Percentiles rank a stretch among this genome's conserved stretches.
phyloP scores from a whole-genome alignment of 2,113 vertebrate genomes.

The Scopus umbretta region DNA sequence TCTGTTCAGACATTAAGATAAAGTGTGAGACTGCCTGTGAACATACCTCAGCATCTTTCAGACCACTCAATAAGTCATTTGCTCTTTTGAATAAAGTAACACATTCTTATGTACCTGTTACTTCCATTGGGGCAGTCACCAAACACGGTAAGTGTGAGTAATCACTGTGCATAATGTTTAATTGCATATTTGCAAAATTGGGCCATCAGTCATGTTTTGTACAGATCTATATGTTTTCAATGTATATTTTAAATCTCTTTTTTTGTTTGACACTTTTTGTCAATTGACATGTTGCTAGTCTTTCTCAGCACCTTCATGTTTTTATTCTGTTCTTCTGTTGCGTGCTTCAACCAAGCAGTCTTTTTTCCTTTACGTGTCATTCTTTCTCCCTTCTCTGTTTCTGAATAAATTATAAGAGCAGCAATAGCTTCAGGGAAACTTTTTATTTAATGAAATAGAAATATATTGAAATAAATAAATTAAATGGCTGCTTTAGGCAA shows the following conservation, averaged over 20 bases:
- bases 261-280: neutral
- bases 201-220: neutral
- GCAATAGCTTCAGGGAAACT: neutral
- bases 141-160: neutral
- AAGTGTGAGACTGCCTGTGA: neutral
- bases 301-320: neutral
- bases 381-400: neutral
- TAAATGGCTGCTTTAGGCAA: neutral
- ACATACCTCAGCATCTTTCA: neutral
- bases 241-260: neutral
- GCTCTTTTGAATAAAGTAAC: neutral
- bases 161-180: neutral
- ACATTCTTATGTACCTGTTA: neutral
- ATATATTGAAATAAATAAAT: neutral
- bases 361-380: neutral
- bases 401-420: neutral
- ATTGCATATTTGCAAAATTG: neutral
- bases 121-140: neutral
- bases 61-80: neutral
- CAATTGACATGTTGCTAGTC: neutral
- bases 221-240: neutral
- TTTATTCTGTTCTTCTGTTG: neutral
- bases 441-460: neutral
- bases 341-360: neutral
- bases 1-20: neutral